A percentile compares a stretch with the other conserved stretches of the same genome.
These are phyloP conservation scores for Synanthedon myopaeformis DNA, from an alignment of 2,888 invertebrate species.

Conservation along the genomic window DNA sequence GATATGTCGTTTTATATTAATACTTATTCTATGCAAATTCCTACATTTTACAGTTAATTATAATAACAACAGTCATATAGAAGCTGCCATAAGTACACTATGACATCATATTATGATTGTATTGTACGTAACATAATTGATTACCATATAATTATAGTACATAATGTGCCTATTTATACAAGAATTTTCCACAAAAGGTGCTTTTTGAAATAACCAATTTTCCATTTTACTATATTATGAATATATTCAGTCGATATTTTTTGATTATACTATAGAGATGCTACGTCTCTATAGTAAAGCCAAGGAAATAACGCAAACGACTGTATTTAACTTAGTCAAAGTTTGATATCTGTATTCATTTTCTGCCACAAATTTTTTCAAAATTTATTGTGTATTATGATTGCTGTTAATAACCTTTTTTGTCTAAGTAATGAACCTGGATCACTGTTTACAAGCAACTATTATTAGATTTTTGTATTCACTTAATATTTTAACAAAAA, in stretches of 20 bases:
- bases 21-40: constrained; percentile 6
- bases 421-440: no score
- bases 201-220: constrained; percentile 16
- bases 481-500: no score
- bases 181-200: constrained; percentile 39
- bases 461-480: no score
- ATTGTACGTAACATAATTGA: constrained; percentile 7
- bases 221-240: constrained; percentile 18
- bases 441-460: no score
- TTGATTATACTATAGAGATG: neutral
- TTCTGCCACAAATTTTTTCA: no score
- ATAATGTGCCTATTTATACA: constrained; percentile 45
- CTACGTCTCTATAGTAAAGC: no score
- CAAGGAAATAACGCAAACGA: no score
- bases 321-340: no score
- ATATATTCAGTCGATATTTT: constrained; percentile 34
- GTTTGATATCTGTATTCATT: no score
- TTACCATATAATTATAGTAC: constrained; percentile 15
- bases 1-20: constrained; percentile 6
- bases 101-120: constrained; percentile 3
- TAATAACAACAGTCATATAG: constrained; percentile 1
- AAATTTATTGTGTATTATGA: no score
- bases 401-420: no score
- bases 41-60: constrained; percentile 7
- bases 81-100: neutral